Base-by-base conservation (phyloP, 2,888 invertebrate genomes). In the Agonopterix subpropinquella region DNA sequence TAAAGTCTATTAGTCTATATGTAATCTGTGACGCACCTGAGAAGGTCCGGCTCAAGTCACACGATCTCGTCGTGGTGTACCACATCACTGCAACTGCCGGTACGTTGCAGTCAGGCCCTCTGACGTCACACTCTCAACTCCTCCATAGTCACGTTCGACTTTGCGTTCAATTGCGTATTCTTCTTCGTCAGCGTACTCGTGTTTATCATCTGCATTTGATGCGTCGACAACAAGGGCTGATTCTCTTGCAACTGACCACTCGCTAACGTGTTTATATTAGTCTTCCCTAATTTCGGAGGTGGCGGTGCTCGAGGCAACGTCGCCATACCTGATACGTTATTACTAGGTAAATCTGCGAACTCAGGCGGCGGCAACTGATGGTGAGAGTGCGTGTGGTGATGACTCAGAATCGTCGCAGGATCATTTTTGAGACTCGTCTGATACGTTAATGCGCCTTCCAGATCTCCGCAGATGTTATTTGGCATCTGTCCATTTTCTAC, bases 401-500 rank as follows among this genome's bases (percentile, higher is more conserved):
- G 94, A 50, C 94, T 91, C 48, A 93, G 71, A 53, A 94, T 93
- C 0, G 93, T 93, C 7, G 93, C 92, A 8, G 93, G 93, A 73
- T 93, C 93, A 57, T 91, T 91, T 74, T 92, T 92, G 48, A 90
- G 74, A 67, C 90, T 89, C 1, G 89, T 88, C 59, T 89, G 88
- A 59, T 84, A 89, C 35, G 82, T 76, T 43, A 89, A 54, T 10
- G 89, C 80, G 10, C 91, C 88, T 76, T 95, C 94, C 50, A 95
- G 76, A 62, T 95, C 95, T n/a, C 95, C 95, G 72, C 95, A 95
- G 56, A 95, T 95, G 65, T 94, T 95, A 70, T 95, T 95, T 7
- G 95, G 95, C 94, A 95, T 95, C 73, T 95, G 95, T 0, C 95
- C 95, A 64, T 95, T 95, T 70, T 95, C 95, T 55, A 92, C 94